Evolutionary conservation across 2,113 vertebrate species (phyloP).

Genomic region (Ornithorhynchus anatinus): DNA sequence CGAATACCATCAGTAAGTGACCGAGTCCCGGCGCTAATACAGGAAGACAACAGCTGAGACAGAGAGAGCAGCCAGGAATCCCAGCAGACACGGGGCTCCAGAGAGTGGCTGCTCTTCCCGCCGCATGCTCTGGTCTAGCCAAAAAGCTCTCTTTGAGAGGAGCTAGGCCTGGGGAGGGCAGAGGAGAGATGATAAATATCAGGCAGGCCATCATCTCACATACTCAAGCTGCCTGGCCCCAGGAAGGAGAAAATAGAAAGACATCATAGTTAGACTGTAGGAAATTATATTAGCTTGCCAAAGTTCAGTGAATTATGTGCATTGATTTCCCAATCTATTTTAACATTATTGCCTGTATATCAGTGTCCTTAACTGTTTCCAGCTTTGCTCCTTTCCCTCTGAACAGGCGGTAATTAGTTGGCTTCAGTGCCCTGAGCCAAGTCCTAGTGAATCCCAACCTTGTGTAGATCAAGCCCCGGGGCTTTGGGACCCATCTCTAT

Average conservation of each 20-base stretch:
- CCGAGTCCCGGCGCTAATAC: background rate
- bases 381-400: background rate
- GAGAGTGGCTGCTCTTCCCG: no score
- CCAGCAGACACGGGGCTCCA: no score
- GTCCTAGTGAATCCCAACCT: no score
- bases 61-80: no score
- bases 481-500: no score
- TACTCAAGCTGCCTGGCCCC: background rate
- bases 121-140: background rate
- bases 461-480: no score
- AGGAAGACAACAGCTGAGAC: no score
- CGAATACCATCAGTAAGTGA: no score
- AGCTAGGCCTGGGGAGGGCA: no score
- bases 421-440: constrained; percentile 10
- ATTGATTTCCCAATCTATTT: background rate
- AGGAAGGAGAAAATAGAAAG: background rate
- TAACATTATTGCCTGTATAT: background rate
- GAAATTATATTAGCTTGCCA: background rate
- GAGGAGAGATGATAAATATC: rapidly evolving
- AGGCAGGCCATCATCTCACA: background rate
- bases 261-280: background rate
- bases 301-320: background rate
- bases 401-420: background rate
- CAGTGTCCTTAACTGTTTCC: background rate
- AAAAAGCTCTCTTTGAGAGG: background rate